Base-by-base conservation (phyloP, 2,113 vertebrate genomes). In the Rhea americana region DNA sequence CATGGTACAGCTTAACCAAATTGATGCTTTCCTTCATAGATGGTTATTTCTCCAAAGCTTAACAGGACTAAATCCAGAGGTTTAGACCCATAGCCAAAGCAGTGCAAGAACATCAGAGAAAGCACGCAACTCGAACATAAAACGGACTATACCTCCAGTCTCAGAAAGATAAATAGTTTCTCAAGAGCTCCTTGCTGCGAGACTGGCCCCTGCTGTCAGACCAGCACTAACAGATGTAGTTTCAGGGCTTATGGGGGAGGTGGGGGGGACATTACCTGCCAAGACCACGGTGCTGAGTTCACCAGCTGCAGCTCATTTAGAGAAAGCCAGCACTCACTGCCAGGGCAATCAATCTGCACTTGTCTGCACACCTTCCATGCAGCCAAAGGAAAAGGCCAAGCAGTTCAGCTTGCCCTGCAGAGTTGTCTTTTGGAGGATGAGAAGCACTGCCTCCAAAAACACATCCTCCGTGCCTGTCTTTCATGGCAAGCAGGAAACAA, bases 141-240 rank as follows among this genome's bases (percentile, higher is more conserved):
- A 85, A 88, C 92, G 91, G 91, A 94, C 95, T 86, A 91, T 76
- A 91, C 83, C 90, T 53, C 93, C 88, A 81, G 80, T 83, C 75
- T 53, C 94, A 66, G 78, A 87, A 90, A 87, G 91, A 97, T 84
- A 90, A 94, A 96, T 37, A 95, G 88, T 82, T 96, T 53, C 43
- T 93, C 95, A 93, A 88, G 81, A 95, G 71, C 71, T 95, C 96
- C 87, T 79, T 77, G 66, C 58, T 82, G 85, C 65, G 48, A 75
- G 62, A 70, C 82, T 22, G 24, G 77, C 82, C 82, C 80, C 87
- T 75, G 77, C 79, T 86, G 77, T 81, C 67, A 91, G 72, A 78
- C 13, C 85, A 85, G 80, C 80, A 73, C 22, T 50, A 76, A 89
- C 72, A 41, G 35, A 77, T 61, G 37, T 39, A 8, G 5, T 6